A percentile compares a stretch with the other conserved stretches of the same genome.
Evolutionary conservation across 2,113 vertebrate species (phyloP).

Genomic region (Sturnira hondurensis): DNA sequence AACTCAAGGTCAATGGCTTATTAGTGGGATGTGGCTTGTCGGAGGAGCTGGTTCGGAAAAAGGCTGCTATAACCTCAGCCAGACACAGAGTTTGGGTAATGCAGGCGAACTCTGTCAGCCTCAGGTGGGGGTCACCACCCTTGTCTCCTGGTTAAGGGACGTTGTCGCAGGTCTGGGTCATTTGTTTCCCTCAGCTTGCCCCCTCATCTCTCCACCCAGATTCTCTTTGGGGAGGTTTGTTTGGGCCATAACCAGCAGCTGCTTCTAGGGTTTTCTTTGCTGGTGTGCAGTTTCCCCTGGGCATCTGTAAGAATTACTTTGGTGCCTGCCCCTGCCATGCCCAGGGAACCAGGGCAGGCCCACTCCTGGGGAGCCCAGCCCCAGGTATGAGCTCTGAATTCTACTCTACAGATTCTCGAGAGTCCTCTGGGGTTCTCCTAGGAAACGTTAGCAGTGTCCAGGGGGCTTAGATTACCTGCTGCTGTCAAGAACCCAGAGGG

Average conservation of each 20-base stretch:
- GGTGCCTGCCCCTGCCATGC: background rate
- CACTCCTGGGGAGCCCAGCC: fast-evolving
- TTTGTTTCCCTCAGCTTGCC: background rate
- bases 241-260: background rate
- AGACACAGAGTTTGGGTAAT: background rate
- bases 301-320: background rate
- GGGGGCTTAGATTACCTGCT: background rate
- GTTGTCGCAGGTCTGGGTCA: background rate
- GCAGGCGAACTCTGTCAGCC: background rate
- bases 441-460: background rate
- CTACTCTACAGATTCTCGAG: background rate
- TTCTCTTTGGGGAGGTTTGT: background rate
- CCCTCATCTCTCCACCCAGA: background rate
- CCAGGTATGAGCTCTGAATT: background rate
- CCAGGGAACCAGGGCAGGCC: background rate
- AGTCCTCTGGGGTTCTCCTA: background rate
- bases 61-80: background rate
- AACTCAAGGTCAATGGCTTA: slow-evolving; percentile 77
- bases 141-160: background rate
- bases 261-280: background rate
- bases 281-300: background rate
- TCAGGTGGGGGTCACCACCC: background rate
- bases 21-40: slow-evolving; percentile 59
- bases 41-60: background rate
- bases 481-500: background rate